Conservation (phyloP, 2,797 vertebrate genomes). For the Epinephelus malabaricus region DNA sequence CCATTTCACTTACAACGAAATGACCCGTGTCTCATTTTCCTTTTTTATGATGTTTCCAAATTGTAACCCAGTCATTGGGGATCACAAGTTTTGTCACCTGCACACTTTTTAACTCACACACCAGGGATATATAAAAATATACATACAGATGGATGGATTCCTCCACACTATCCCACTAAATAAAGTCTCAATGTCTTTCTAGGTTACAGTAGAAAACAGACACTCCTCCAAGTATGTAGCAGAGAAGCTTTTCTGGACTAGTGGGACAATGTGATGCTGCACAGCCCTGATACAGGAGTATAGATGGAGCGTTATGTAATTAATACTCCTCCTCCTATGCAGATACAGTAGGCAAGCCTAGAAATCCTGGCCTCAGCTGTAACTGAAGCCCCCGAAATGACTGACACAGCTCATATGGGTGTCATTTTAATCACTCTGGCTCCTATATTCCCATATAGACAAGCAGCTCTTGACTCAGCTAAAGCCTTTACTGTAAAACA, state of each 20-base stretch:
- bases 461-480: slow-evolving; percentile 65
- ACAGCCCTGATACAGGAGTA: slow-evolving; percentile 64
- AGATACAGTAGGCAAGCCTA: slow-evolving; percentile 76
- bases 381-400: slow-evolving; percentile 55
- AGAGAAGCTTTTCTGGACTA: slow-evolving; percentile 50
- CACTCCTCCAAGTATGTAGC: background rate
- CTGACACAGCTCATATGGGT: slow-evolving; percentile 32
- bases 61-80: background rate
- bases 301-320: slow-evolving; percentile 80
- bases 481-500: slow-evolving; percentile 54
- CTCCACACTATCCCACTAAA: background rate
- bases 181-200: slow-evolving; percentile 12
- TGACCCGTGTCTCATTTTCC: background rate
- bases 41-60: slow-evolving; percentile 19
- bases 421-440: slow-evolving; percentile 46
- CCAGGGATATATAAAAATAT: background rate
- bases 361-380: slow-evolving; percentile 69
- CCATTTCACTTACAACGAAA: slow-evolving; percentile 15
- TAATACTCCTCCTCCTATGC: slow-evolving; percentile 82
- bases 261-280: slow-evolving; percentile 66
- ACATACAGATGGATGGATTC: slow-evolving; percentile 4
- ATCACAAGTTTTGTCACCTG: slow-evolving; percentile 13
- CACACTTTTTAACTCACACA: slow-evolving; percentile 41
- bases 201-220: slow-evolving; percentile 35
- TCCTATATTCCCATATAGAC: slow-evolving; percentile 33